Evolutionary conservation across 2,888 invertebrate genomes (phyloP).

Genomic region (Bombylius discolor): DNA sequence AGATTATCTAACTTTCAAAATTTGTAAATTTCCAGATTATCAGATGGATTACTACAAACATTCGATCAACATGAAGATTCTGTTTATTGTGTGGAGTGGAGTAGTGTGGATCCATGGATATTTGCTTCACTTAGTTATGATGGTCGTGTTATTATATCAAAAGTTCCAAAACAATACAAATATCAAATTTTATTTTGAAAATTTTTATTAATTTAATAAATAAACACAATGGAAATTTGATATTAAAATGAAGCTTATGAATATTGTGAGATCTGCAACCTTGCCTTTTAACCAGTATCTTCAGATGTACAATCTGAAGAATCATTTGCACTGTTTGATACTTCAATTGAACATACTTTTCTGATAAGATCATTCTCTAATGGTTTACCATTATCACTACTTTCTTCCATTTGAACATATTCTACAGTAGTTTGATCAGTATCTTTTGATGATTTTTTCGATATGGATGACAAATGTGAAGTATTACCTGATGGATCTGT

Average conservation of each 20-base stretch:
- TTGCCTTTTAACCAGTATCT: constrained; percentile 37
- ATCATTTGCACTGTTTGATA: constrained; percentile 48
- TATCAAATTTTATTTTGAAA: constrained; percentile 74
- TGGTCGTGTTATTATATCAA: constrained; percentile 82
- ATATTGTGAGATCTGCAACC: no score
- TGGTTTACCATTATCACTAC: constrained; percentile 33
- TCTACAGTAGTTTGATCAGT: constrained; percentile 27
- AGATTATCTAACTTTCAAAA: not conserved
- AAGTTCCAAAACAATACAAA: constrained; percentile 88
- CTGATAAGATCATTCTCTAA: constrained; percentile 34
- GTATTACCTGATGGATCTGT: constrained; percentile 1
- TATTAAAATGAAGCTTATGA: not conserved
- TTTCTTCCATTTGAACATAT: constrained; percentile 37
- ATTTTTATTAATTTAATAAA: not conserved
- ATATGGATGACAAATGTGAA: not conserved
- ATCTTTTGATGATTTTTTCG: constrained; percentile 16
- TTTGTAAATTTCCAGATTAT: constrained; percentile 20
- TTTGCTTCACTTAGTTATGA: constrained; percentile 98
- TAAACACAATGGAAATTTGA: not conserved
- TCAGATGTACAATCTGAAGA: constrained; percentile 51
- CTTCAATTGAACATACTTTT: constrained; percentile 46
- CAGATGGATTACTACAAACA: constrained; percentile 80
- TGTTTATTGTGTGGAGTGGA: constrained; percentile 96
- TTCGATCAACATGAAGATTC: constrained; percentile 98
- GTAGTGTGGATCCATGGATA: constrained; percentile 94